Evolutionary conservation across 2,797 vertebrate species (phyloP).

Genomic region (Muraenolepis orangiensis): DNA sequence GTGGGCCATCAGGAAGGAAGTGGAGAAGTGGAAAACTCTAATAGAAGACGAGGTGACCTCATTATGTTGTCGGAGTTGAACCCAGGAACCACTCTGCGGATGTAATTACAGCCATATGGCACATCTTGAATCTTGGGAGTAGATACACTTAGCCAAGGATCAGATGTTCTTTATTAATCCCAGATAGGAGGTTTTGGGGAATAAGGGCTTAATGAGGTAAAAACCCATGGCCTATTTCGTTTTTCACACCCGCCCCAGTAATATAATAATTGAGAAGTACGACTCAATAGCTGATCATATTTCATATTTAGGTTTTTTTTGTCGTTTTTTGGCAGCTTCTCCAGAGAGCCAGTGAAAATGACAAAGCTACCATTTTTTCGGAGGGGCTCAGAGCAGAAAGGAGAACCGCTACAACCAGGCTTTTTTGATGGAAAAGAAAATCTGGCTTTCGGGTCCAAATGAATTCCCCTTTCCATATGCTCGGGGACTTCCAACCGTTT

Average conservation of each 20-base stretch:
- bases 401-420: not conserved
- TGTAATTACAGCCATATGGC: not conserved
- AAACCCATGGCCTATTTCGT: not conserved
- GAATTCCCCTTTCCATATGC: slow-evolving; percentile 43
- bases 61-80: too few relatives aligned
- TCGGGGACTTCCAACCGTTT: slow-evolving; percentile 38
- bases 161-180: not conserved
- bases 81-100: not conserved
- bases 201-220: not conserved
- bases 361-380: not conserved
- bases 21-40: not conserved
- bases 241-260: not conserved
- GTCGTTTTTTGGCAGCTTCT: not conserved
- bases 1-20: not conserved
- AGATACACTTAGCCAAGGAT: not conserved
- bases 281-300: not conserved
- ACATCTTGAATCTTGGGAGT: not conserved
- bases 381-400: too few relatives aligned
- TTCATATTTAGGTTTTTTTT: not conserved
- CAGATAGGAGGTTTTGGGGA: not conserved
- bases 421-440: slow-evolving; percentile 3
- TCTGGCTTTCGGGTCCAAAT: slow-evolving; percentile 30
- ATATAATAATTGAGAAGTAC: not conserved
- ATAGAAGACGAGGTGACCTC: not conserved
- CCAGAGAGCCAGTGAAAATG: slow-evolving; percentile 12